Conservation (phyloP, 1,140 invertebrate species). For the Zaprionus camerounensis region DNA sequence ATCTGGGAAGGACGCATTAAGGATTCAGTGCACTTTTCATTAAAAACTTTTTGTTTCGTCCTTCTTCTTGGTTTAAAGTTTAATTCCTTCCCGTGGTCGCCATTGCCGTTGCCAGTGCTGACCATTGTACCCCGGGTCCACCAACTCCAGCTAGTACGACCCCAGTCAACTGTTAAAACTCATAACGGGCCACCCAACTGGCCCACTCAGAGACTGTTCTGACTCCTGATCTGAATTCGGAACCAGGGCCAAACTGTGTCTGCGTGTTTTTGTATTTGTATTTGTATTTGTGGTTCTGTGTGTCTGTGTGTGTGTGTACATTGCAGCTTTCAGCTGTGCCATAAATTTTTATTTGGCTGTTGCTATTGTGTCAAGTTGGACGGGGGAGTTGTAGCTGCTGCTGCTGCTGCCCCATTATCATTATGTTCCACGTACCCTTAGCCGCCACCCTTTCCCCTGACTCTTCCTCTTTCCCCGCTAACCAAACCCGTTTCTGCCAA, state of each 20-base stretch:
- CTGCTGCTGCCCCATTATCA: conserved; percentile 60
- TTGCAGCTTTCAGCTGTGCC: conserved; percentile 74
- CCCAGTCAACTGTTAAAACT: conserved; percentile 61
- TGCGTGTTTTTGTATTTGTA: neutral
- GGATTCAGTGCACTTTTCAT: conserved; percentile 66
- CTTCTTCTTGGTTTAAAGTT: conserved; percentile 56
- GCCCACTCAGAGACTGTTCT: conserved; percentile 27
- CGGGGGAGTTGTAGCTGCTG: conserved; percentile 33
- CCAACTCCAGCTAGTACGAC: conserved; percentile 32
- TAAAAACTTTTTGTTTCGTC: conserved; percentile 64
- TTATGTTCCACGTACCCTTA: conserved; percentile 58
- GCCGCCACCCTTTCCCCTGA: conserved; percentile 3
- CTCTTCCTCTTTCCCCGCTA: neutral
- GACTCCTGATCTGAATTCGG: conserved; percentile 33
- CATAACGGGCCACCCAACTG: conserved; percentile 62
- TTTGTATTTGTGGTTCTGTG: conserved; percentile 16
- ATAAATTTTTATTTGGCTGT: conserved; percentile 80
- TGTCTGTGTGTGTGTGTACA: conserved; percentile 29
- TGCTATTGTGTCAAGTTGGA: conserved; percentile 75
- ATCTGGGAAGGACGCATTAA: conserved; percentile 20
- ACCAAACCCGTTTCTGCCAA: neutral
- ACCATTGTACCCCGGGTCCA: conserved; percentile 4
- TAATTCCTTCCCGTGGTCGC: conserved; percentile 35
- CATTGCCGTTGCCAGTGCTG: conserved; percentile 8
- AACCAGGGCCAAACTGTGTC: conserved; percentile 20